A percentile compares a stretch with the other conserved stretches of the same genome.
Evolutionary conservation across 2,113 vertebrate genomes (phyloP).

Genomic region (Jaculus jaculus): DNA sequence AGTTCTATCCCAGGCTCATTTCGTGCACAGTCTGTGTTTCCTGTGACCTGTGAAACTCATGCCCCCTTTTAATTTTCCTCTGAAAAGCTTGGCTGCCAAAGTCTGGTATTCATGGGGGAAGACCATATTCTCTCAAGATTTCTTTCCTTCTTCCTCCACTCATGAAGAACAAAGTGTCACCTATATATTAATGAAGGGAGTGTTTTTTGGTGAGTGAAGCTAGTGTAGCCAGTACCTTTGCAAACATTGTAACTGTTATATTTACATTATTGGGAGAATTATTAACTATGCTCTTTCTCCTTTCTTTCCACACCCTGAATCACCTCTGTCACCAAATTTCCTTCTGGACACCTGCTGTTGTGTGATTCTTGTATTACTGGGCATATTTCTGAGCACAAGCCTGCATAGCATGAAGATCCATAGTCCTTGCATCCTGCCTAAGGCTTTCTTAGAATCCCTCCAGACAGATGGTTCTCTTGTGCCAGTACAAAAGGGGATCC

Average conservation of each 20-base stretch:
- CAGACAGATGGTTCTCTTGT: conserved; percentile 43
- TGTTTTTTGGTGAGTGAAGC: too few species aligned
- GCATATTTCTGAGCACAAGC: neutral
- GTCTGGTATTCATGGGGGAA: neutral
- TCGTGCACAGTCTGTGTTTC: neutral
- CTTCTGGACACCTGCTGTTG: neutral
- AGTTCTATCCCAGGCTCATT: neutral
- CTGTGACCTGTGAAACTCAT: neutral
- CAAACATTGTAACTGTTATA: neutral
- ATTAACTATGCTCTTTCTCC: too few species aligned
- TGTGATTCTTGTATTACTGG: accelerated
- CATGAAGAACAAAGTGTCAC: accelerated
- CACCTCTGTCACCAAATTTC: neutral
- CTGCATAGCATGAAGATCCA: accelerated
- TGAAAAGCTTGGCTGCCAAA: neutral
- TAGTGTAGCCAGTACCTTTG: neutral
- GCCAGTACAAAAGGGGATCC: neutral
- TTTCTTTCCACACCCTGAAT: neutral
- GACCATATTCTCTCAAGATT: neutral
- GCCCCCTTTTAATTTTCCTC: neutral
- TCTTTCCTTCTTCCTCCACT: neutral
- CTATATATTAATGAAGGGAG: accelerated
- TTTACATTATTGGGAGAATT: neutral
- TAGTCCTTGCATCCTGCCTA: neutral
- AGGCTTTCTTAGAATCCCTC: neutral